Base-by-base conservation (phyloP, 2,113 vertebrate genomes). In the Ancistrus triradiatus region DNA sequence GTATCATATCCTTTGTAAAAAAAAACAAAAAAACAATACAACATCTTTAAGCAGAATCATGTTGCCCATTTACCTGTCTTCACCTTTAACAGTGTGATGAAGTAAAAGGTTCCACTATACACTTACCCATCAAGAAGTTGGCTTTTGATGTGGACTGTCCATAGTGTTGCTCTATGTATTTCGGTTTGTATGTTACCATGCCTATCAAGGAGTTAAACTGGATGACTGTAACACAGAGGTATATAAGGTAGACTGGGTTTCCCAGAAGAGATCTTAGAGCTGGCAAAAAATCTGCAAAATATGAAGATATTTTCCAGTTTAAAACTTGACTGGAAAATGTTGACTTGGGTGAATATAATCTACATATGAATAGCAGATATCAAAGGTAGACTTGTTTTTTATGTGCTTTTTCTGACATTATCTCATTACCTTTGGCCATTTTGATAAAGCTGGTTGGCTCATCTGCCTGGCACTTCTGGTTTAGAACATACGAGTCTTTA, bases 91-190 rank as follows among this genome's bases (percentile, higher is more conserved):
- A n/a, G n/a, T n/a, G n/a, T n/a, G n/a, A n/a, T n/a, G n/a, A n/a
- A n/a, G n/a, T n/a, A n/a, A n/a, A n/a, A n/a, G n/a, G n/a, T n/a
- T n/a, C n/a, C n/a, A n/a, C n/a, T n/a, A n/a, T n/a, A n/a, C n/a
- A 64, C 83, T 71, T 81, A 97, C 95, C 95, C 66, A 98, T 97
- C 13, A 98, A 78, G 71, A 97, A 93, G 84, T 98, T 98, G 17
- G 92, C 90, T 75, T 88, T 93, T 7, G 91, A 91, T 11, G 93
- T 85, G 0, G 92, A 91, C 80, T 94, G 92, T 2, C 93, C 91
- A 2, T 95, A 98, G 58, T 98, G 95, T 19, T 96, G 93, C 46
- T 98, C 95, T 4, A 96, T 96, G 69, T 94, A 98, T 72, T 98
- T 98, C 2, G 95, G 90, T 69, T 97, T 97, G 68, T 94, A 98